Evolutionary conservation across 2,113 vertebrate genomes (phyloP).

Genomic region (Dasyornis broadbenti): DNA sequence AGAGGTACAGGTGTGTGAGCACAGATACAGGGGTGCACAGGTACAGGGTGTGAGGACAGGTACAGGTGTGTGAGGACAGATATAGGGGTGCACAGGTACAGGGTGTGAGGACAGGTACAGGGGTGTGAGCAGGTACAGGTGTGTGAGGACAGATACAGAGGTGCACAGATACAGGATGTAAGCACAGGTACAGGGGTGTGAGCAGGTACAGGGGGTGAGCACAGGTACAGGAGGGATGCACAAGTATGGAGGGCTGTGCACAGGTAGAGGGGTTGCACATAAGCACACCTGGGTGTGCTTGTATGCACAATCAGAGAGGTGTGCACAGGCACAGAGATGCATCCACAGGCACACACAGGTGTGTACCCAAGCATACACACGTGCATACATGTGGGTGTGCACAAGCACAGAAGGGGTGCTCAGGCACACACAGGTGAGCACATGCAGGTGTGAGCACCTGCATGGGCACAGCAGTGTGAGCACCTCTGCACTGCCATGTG

Average conservation of each 20-base stretch:
- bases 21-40: not conserved
- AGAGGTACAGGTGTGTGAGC: not conserved
- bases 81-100: too few relatives aligned
- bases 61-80: not conserved
- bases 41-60: not conserved
- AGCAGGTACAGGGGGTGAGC: too few relatives aligned
- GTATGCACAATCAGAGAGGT: not conserved
- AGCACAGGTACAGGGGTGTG: not conserved
- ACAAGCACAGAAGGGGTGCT: not conserved
- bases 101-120: too few relatives aligned
- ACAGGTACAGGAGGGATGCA: not conserved
- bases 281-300: not conserved
- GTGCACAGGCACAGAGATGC: too few relatives aligned
- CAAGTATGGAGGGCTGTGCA: not conserved
- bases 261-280: not conserved
- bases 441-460: too few relatives aligned
- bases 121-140: too few relatives aligned
- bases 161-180: too few relatives aligned
- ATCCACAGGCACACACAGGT: not conserved
- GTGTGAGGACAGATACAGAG: too few relatives aligned
- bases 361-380: not conserved
- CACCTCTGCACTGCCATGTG: accelerated
- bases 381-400: accelerated
- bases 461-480: not conserved
- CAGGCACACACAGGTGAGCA: not conserved